Base-by-base conservation (phyloP, 64 coral and sea anemone species). In the Porites lutea region DNA sequence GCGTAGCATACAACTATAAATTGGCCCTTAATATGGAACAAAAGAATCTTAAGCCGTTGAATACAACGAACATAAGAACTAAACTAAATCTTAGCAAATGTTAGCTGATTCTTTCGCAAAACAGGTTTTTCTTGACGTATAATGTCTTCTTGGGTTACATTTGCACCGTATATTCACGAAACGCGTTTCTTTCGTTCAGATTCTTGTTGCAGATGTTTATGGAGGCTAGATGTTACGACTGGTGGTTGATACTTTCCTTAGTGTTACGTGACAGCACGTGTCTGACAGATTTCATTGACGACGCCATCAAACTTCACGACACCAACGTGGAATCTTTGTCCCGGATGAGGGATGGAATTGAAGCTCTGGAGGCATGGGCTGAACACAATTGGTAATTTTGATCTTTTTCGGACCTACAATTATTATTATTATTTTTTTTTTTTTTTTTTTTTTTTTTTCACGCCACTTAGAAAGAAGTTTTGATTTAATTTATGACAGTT, bases 151-250 rank as follows among this genome's bases (percentile, higher is more conserved):
- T 37, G 27, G 27, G 27, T 37, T 37, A 37, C 27, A 37, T 37
- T 37, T 37, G 27, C 27, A 37, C 27, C 27, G 27, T 37, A 37
- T 37, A 37, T 37, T 37, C 27, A 37, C 27, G 27, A 37, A 37
- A 37, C 27, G 27, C 27, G 27, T 49, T 13, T 48, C 53, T 72
- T 71, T 67, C 13, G 62, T 82, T 6, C 58, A 96, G 94, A 20
- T 96, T 89, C 75, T 74, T 96, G 23, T 77, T 96, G 14, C 69
- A 96, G 54, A 72, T 92, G 5, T 89, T 96, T 82, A 48, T 89
- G 13, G 94, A 96, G 21, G 94, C 94, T 3, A 60, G 57, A 16
- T 96, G 94, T 75, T 88, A 96, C 69, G 94, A 96, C 37, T 96
- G 94, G 94, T 96, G 94, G 94, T 78, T 96, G 4, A 69, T 96